phyloP scores from a whole-genome alignment of 2,888 invertebrate species.

The Tetropium fuscum region DNA sequence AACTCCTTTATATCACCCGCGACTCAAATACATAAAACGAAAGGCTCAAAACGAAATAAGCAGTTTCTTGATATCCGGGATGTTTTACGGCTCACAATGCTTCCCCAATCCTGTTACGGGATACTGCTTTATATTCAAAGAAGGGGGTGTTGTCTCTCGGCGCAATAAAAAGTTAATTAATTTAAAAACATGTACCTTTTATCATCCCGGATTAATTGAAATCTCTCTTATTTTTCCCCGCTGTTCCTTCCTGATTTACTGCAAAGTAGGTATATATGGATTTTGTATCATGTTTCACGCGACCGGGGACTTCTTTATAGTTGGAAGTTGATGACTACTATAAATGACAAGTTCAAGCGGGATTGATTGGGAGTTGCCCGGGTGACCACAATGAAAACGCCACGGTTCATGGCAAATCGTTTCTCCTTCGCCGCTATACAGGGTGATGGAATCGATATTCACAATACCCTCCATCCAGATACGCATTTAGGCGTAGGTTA shows the following conservation, averaged over 20 bases:
- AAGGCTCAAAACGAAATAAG: conserved; percentile 24
- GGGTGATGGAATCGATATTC: too few species aligned
- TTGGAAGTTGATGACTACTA: conserved; percentile 25
- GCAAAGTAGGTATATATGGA: conserved; percentile 24
- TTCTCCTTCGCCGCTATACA: too few species aligned
- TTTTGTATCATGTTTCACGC: conserved; percentile 27
- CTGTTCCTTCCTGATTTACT: conserved; percentile 4
- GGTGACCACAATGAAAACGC: conserved; percentile 28
- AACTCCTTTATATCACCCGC: conserved; percentile 45
- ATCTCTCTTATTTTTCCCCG: conserved; percentile 4
- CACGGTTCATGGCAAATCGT: too few species aligned
- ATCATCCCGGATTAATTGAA: conserved; percentile 1
- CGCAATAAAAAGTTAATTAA: conserved; percentile 25
- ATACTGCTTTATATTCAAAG: conserved; percentile 24
- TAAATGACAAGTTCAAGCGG: conserved; percentile 31
- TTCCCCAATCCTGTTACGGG: conserved; percentile 22
- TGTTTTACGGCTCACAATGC: conserved; percentile 15
- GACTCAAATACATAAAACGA: conserved; percentile 19
- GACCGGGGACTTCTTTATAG: conserved; percentile 20
- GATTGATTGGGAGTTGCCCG: conserved; percentile 32
- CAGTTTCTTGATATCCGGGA: conserved; percentile 23
- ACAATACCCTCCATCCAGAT: too few species aligned
- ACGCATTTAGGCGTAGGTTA: too few species aligned
- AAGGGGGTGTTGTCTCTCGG: conserved; percentile 2
- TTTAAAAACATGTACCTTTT: conserved; percentile 23